These are phyloP conservation scores for Ciconia maguari DNA, from an alignment of 2,113 vertebrate genomes.

Conservation along the genomic window DNA sequence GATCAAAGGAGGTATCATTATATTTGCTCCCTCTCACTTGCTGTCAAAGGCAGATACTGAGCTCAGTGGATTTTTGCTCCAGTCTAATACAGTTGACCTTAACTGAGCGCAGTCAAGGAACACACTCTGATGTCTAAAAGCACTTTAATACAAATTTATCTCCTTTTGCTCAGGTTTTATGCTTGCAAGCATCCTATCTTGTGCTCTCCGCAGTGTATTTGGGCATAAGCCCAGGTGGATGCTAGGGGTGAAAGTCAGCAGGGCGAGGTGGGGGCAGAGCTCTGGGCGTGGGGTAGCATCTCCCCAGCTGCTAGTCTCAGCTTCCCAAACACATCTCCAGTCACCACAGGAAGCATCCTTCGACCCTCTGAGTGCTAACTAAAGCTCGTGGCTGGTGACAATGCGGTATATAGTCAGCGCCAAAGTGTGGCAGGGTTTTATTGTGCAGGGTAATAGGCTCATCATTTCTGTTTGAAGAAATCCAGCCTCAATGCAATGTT, in stretches of 20 bases:
- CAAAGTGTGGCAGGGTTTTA: not conserved
- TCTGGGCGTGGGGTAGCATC: not conserved
- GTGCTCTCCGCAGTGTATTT: fast-evolving
- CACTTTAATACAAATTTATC: not conserved
- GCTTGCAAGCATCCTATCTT: not conserved
- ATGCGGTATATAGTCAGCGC: fast-evolving
- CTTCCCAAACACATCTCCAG: not conserved
- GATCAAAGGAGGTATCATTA: not conserved
- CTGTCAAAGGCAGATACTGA: not conserved
- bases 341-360: not conserved
- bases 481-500: not conserved
- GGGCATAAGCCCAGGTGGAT: not conserved
- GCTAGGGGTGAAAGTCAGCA: not conserved
- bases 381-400: not conserved
- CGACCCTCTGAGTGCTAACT: not conserved
- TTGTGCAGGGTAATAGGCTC: not conserved
- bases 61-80: not conserved
- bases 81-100: not conserved
- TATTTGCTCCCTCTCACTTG: not conserved
- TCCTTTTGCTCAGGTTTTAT: not conserved
- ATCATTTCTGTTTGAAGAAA: not conserved
- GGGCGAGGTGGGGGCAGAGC: not conserved
- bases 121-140: not conserved
- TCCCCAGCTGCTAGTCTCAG: not conserved
- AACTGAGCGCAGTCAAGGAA: not conserved